Conservation (phyloP, 2,797 vertebrate genomes). For the Rhodeus uyekii region DNA sequence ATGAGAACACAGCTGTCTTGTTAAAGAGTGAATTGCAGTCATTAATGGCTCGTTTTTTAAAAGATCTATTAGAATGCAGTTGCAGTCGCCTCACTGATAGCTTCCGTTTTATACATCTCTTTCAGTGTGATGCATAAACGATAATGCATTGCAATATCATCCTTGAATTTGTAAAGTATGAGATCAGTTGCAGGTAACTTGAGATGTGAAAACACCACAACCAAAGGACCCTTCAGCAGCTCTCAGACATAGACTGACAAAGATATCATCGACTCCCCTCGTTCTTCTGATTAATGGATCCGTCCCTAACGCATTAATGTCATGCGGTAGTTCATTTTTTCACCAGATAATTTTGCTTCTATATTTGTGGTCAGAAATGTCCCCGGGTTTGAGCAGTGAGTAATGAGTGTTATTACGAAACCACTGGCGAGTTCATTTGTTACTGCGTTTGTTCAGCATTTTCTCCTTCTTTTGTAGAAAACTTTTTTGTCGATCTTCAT, state of each 20-base stretch:
- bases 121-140: background rate
- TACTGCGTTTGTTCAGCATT: slow-evolving; percentile 3
- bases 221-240: slow-evolving; percentile 5
- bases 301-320: slow-evolving; percentile 42
- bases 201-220: background rate
- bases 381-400: slow-evolving; percentile 37
- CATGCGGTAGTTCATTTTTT: slow-evolving; percentile 35
- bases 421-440: slow-evolving; percentile 43
- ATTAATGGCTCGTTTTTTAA: slow-evolving; percentile 25
- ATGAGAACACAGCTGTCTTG: slow-evolving; percentile 12
- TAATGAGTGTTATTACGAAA: slow-evolving; percentile 52
- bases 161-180: background rate
- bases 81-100: background rate
- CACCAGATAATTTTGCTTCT: slow-evolving; percentile 36
- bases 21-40: slow-evolving; percentile 10
- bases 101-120: background rate
- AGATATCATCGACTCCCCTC: slow-evolving; percentile 39
- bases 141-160: background rate
- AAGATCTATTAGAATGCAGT: slow-evolving; percentile 6
- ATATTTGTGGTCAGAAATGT: slow-evolving; percentile 50
- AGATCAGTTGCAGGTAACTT: background rate
- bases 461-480: slow-evolving; percentile 1
- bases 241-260: slow-evolving; percentile 26
- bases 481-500: background rate
- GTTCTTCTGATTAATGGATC: slow-evolving; percentile 45